Base-by-base conservation (phyloP, 35 echinoderm and acorn worm genomes). In the Strongylocentrotus purpuratus region DNA sequence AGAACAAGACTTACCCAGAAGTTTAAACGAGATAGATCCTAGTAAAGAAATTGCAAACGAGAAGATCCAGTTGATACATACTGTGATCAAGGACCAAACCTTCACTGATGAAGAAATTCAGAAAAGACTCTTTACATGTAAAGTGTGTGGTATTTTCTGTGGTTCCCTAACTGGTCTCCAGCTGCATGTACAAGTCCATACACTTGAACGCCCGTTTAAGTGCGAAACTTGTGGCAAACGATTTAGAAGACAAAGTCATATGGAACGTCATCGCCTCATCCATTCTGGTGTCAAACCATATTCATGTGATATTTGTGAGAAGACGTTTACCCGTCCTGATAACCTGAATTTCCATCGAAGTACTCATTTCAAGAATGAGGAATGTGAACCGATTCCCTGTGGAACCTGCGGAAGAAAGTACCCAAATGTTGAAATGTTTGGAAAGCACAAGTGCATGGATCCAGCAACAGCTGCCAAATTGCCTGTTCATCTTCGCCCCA, bases 121-220 rank as follows among this genome's bases (percentile, higher is more conserved):
- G 48, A 93, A 95, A 22, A 95, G 60, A 88, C 94, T 87, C 14
- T 95, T 87, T 65, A 86, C 85, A 2, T 95, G 94, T 45, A 95
- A 95, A 95, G 94, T 95, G 25, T 95, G 94, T 85, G 94, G 86
- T 33, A 88, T 87, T 41, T 87, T 87, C 15, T 95, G 78, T 88
- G 86, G 71, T 46, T 95, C 86, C 45, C 46, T 87, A 5, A 25
- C 33, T 12, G 86, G 86, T 31, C 91, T 93, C 31, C 46, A 93
- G 48, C 45, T 58, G 31, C 91, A 93, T 55, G 48, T 93, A 31
- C 91, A 93, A 58, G 46, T 93, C 31, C 91, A 93, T 58, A 93
- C 91, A 12, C 32, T 93, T 48, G 91, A 93, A 55, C 32, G 91
- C n/a, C 91, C 91, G 0, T 55, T 2, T 28, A 93, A 93, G 48